These are phyloP conservation scores for Apeira syringaria DNA, from an alignment of 2,888 invertebrate genomes.

Conservation along the genomic window DNA sequence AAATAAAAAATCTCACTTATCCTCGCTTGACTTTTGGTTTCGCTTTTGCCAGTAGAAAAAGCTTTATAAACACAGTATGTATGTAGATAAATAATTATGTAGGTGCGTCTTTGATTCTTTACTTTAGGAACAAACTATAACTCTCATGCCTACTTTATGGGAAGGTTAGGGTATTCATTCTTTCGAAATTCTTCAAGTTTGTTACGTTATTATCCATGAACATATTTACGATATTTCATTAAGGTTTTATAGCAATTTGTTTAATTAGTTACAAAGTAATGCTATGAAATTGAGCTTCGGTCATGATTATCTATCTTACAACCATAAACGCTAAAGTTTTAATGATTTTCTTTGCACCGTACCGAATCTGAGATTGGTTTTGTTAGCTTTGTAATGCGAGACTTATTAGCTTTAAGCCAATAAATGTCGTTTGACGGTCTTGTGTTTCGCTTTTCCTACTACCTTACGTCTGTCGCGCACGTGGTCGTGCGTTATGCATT, in stretches of 20 bases:
- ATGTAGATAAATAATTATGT: conserved; percentile 20
- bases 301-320: conserved; percentile 20
- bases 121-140: too few relatives aligned
- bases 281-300: conserved; percentile 17
- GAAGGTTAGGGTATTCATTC: neutral
- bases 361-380: conserved; percentile 11
- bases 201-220: neutral
- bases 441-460: too few relatives aligned
- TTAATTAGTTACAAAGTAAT: conserved; percentile 24
- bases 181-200: neutral
- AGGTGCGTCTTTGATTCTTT: conserved; percentile 12
- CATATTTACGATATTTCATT: conserved; percentile 5
- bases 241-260: conserved; percentile 19
- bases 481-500: too few relatives aligned
- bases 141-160: too few relatives aligned
- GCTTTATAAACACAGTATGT: conserved; percentile 9
- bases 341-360: conserved; percentile 21
- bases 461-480: too few relatives aligned
- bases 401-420: conserved; percentile 6
- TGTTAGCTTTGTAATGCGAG: conserved; percentile 4
- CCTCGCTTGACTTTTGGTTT: conserved; percentile 40
- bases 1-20: too few relatives aligned
- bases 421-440: too few relatives aligned
- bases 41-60: conserved; percentile 41
- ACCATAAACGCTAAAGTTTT: conserved; percentile 23